Evolutionary conservation across 2,888 invertebrate genomes (phyloP), one percentile per base, ranked within the genome.

Genomic region (Pimpla rufipes): DNA sequence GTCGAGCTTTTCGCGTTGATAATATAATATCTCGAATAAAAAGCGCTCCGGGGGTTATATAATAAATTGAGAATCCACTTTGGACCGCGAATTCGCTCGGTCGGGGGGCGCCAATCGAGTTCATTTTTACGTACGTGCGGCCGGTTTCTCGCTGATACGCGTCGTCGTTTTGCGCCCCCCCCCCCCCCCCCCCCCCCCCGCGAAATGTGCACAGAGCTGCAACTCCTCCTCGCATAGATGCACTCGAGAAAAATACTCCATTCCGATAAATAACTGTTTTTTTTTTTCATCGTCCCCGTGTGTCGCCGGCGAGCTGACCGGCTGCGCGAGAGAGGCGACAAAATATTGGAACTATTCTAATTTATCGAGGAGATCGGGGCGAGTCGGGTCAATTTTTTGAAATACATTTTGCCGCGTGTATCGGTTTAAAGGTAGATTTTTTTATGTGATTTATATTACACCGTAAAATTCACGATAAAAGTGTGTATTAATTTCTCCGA

Each of bases 21-120:
- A 79, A 83, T 79, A 79, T 73, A 74, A 80, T 74, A 80, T 79
- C 76, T 45, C 35, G 52, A 37, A 59, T 47, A 67, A 64, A 70
- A 64, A 79, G 18, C 76, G 68, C 85, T 37, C 42, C 59, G 16
- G 83, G 68, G 23, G 73, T 81, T 55, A 82, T 85, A 80, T 84
- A 83, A 84, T 88, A 85, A 85, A 87, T 85, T 82, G 85, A 78
- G 67, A 77, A 87, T 84, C 84, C 87, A 84, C 85, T 87, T 75
- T 79, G 79, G 67, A 64, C 45, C 47, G 47, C 55, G 10, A 18
- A 18, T n/a, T n/a, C 37, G 21, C 59, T 29, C 52, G 75, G 5
- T 29, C 57, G 75, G 66, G 45, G n/a, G n/a, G n/a, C n/a, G 67
- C 64, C 71, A 75, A 81, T 80, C 77, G 77, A 80, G 57, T 79